Evolutionary conservation across 2,888 invertebrate species (phyloP), one percentile per base, ranked within the genome.

Genomic region (Dichetophora obliterata): DNA sequence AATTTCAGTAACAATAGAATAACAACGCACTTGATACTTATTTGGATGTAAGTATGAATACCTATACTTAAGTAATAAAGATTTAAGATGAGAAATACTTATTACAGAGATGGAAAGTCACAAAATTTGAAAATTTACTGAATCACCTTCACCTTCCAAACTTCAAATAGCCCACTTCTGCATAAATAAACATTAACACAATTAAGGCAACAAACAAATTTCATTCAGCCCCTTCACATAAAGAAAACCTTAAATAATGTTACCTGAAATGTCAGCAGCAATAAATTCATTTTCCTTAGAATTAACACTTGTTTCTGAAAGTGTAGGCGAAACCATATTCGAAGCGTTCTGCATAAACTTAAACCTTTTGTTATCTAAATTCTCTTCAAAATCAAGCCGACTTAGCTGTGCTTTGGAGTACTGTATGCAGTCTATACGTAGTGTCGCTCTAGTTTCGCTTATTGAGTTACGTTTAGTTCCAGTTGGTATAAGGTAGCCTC

Each of bases 281-380:
- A 66, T 48, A 37, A 74, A 85, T 70, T 88, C 87, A 76, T 89
- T 89, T 78, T 89, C 89, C 76, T 89, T 89, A 5, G 89, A 89
- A 75, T 87, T 87, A 0, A 85, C 82, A 80, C 89, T 89, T 2
- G 82, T 74, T 73, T 89, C 89, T 0, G 89, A 89, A 9, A 85
- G 84, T 37, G 88, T 85, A 2, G 89, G 88, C 16, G 89, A 89
- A 57, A 22, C 82, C 79, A 79, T 77, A 79, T 1, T 82, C 24
- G 1, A 79, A 77, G 5, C 82, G 76, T n/a, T 85, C 83, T 5
- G 69, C 3, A 22, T 24, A 54, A 52, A 71, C 19, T 14, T 76
- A 37, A 59, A 61, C 5, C 71, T 27, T 31, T 76, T 71, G 11
- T 63, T 65, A 16, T 57, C 52, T 24, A 24, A 11, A 78, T 24